Conservation (phyloP, 2,797 vertebrate genomes). For the Gymnodraco acuticeps region DNA sequence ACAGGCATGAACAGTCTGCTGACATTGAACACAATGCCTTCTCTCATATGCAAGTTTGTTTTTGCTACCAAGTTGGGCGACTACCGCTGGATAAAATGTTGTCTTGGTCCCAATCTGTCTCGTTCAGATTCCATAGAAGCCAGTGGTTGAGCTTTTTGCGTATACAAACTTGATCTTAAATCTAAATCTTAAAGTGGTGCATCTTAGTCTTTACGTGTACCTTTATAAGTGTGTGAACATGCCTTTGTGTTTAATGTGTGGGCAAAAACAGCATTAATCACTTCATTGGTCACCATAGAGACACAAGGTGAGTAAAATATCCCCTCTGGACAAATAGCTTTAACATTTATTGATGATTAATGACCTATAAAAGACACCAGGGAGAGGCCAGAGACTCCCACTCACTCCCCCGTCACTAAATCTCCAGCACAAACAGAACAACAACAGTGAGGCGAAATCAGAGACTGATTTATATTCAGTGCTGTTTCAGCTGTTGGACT, state of each 20-base stretch:
- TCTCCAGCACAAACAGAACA: conserved; percentile 55
- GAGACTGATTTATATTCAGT: conserved; percentile 51
- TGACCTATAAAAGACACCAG: conserved; percentile 34
- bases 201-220: neutral
- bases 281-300: conserved; percentile 28
- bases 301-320: conserved; percentile 19
- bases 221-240: neutral
- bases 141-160: conserved; percentile 10
- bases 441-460: conserved; percentile 54
- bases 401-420: conserved; percentile 40
- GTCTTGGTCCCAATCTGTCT: conserved; percentile 67
- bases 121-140: conserved; percentile 19
- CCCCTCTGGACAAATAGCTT: conserved; percentile 34
- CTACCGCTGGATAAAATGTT: conserved; percentile 58
- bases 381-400: conserved; percentile 39
- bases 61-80: conserved; percentile 40
- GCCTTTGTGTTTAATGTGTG: conserved; percentile 18
- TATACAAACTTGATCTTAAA: conserved; percentile 42
- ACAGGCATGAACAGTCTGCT: conserved; percentile 29
- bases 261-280: conserved; percentile 42
- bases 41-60: conserved; percentile 55
- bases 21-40: conserved; percentile 43
- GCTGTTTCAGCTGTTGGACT: conserved; percentile 63
- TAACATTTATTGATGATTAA: conserved; percentile 56
- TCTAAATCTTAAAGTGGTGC: conserved; percentile 9